phyloP scores from a whole-genome alignment of 2,797 vertebrate species.

The Naso thynnoides region DNA sequence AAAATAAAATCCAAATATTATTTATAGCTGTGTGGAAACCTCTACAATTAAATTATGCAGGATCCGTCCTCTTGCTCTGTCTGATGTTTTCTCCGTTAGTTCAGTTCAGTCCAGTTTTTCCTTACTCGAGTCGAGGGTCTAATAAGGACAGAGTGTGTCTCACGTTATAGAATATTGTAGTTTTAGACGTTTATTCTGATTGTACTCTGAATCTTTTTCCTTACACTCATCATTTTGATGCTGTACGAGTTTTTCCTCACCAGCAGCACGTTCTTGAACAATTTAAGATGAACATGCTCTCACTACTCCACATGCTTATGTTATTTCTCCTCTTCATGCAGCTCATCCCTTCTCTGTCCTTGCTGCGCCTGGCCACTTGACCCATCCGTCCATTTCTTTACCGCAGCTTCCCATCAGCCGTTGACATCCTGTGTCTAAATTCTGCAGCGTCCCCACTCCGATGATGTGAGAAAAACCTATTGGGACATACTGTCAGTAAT shows the following conservation, averaged over 20 bases:
- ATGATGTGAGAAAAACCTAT: conserved; percentile 33
- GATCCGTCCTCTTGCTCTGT: not conserved
- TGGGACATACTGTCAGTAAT: conserved; percentile 38
- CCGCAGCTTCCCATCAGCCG: conserved; percentile 90
- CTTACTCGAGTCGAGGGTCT: not conserved
- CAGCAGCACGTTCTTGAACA: not conserved
- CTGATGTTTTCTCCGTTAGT: not conserved
- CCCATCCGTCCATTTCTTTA: conserved; percentile 86
- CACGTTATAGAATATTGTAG: not conserved
- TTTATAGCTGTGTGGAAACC: not conserved
- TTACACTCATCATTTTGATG: not conserved
- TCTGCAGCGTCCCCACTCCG: not conserved
- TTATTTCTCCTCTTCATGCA: conserved; percentile 62
- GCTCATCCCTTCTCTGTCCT: conserved; percentile 97
- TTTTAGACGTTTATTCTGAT: not conserved
- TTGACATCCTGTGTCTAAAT: conserved; percentile 63
- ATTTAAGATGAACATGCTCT: not conserved
- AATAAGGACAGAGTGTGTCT: not conserved
- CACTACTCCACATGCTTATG: conserved; percentile 4
- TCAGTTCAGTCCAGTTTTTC: not conserved
- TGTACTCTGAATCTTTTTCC: not conserved
- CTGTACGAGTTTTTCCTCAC: too few relatives aligned
- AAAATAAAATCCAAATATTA: not conserved
- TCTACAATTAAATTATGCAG: not conserved
- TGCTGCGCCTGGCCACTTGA: conserved; percentile 83